A percentile compares a stretch with the other conserved stretches of the same genome.
These are phyloP conservation scores for Octopus bimaculoides DNA, from an alignment of 1,140 invertebrate species.

Conservation along the genomic window DNA sequence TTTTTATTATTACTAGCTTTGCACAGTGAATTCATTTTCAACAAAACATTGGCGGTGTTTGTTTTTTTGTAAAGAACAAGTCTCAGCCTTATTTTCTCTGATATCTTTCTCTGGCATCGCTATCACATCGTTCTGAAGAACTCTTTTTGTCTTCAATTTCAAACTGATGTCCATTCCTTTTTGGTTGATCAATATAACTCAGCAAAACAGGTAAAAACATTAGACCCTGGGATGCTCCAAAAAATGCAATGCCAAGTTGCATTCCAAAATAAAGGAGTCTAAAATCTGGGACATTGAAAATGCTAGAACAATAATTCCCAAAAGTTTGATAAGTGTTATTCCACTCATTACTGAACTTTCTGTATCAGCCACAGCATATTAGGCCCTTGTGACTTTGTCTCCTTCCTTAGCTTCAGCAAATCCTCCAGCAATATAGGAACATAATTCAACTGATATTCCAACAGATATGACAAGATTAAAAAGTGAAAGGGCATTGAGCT, in stretches of 20 bases:
- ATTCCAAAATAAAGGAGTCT: conserved; percentile 94
- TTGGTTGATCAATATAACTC: conserved; percentile 73
- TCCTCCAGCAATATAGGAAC: conserved; percentile 82
- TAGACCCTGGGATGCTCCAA: conserved; percentile 85
- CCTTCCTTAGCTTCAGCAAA: conserved; percentile 69
- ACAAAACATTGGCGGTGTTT: no score
- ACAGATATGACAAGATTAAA: conserved; percentile 61
- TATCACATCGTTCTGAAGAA: no score
- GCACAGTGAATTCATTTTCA: no score
- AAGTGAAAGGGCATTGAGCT: no score
- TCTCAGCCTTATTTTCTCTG: no score
- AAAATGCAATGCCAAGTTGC: conserved; percentile 86
- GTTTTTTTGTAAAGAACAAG: no score
- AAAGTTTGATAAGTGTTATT: conserved; percentile 91
- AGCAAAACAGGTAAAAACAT: conserved; percentile 88
- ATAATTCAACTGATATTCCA: conserved; percentile 94
- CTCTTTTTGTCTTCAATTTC: no score
- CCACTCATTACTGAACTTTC: conserved; percentile 90
- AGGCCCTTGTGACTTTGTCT: conserved; percentile 66
- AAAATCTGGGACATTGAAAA: conserved; percentile 94
- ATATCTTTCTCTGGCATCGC: no score
- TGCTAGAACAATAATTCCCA: conserved; percentile 83
- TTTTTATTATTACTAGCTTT: no score
- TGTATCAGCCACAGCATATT: conserved; percentile 72
- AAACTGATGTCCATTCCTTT: no score